Evolutionary conservation across 2,113 vertebrate genomes (phyloP).

Genomic region (Balaenoptera acutorostrata): DNA sequence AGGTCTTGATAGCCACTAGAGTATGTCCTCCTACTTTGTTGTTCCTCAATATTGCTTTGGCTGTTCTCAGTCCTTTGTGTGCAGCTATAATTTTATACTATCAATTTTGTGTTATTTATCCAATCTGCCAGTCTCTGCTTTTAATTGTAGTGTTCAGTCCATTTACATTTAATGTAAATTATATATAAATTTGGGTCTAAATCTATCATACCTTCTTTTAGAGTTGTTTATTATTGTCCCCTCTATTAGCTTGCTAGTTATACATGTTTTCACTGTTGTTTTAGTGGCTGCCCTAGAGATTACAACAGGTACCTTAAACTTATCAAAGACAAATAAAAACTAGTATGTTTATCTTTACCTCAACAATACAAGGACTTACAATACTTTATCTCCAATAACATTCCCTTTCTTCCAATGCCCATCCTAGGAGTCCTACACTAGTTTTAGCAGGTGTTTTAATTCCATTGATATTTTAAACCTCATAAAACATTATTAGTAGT

Average conservation of each 20-base stretch:
- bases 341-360: neutral
- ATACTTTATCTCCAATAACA: neutral
- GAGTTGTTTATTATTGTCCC: neutral
- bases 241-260: neutral
- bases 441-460: neutral
- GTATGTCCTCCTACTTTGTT: neutral
- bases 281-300: neutral
- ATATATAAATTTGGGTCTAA: neutral
- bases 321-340: neutral
- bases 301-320: neutral
- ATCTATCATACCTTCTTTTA: neutral
- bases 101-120: neutral
- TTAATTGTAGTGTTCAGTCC: neutral
- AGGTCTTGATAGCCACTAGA: neutral
- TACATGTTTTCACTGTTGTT: neutral
- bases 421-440: neutral
- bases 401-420: neutral
- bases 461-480: neutral
- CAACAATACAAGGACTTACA: neutral
- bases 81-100: neutral
- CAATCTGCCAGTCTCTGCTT: neutral
- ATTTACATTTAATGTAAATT: neutral
- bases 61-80: neutral
- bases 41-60: neutral
- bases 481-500: neutral